Evolutionary conservation across 1,140 invertebrate genomes (phyloP).

Genomic region (Cheumatopsyche charites): DNA sequence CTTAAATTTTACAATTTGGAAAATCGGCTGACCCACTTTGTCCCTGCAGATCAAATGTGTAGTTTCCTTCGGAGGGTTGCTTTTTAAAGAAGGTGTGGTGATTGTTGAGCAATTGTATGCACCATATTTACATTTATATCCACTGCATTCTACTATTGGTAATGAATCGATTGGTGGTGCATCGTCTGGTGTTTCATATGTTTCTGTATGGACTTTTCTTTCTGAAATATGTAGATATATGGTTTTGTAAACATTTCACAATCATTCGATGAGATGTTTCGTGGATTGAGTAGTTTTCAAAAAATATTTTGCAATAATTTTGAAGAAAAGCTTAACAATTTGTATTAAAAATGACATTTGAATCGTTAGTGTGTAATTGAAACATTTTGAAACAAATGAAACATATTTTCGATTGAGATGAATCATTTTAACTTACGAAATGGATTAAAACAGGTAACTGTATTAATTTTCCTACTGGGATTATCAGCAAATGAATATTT

Average conservation of each 20-base stretch:
- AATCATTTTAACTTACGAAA: slow-evolving; percentile 33
- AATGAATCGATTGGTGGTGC: slow-evolving; percentile 7
- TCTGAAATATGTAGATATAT: background rate
- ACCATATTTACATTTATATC: slow-evolving; percentile 39
- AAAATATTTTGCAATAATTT: no score
- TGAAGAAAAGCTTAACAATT: no score
- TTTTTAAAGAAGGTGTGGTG: slow-evolving; percentile 38
- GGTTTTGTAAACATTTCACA: background rate
- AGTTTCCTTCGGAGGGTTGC: slow-evolving; percentile 39
- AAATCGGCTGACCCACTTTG: slow-evolving; percentile 33
- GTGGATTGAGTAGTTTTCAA: no score
- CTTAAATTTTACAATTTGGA: background rate
- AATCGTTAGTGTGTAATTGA: no score
- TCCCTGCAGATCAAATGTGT: slow-evolving; percentile 46
- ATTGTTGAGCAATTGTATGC: slow-evolving; percentile 46
- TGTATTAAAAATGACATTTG: no score
- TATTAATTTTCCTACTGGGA: slow-evolving; percentile 41
- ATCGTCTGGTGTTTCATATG: slow-evolving; percentile 23
- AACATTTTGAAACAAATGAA: background rate
- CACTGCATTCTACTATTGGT: slow-evolving; percentile 43
- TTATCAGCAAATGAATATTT: slow-evolving; percentile 40
- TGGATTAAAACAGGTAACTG: slow-evolving; percentile 43
- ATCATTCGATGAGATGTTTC: no score
- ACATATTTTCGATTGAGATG: background rate
- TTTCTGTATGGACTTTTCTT: background rate